Conservation (phyloP, 2,113 vertebrate genomes). For the Anhinga rufa region DNA sequence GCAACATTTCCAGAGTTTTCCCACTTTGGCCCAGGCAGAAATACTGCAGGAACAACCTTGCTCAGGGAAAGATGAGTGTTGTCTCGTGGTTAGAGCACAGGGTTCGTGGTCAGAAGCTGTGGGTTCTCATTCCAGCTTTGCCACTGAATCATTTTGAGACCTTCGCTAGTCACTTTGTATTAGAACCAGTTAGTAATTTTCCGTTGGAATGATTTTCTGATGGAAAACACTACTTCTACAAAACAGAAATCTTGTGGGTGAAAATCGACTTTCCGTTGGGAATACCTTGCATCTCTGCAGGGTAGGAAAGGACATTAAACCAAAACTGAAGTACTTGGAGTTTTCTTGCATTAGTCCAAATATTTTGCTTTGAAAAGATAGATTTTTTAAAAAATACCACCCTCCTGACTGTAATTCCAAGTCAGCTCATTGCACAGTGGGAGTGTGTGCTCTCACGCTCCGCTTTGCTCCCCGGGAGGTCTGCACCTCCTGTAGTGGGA, state of each 20-base stretch:
- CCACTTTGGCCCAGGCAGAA: background rate
- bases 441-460: background rate
- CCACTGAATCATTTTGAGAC: conserved; percentile 58
- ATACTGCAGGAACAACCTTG: conserved; percentile 13
- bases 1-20: conserved; percentile 26
- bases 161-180: background rate
- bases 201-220: conserved; percentile 30
- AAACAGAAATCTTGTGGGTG: background rate
- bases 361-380: background rate
- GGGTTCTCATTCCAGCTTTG: conserved; percentile 44
- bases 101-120: conserved; percentile 48
- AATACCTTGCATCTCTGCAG: background rate
- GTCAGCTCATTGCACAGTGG: background rate
- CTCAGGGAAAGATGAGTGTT: conserved; percentile 60
- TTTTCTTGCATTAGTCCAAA: background rate
- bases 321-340: background rate
- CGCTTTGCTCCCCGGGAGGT: background rate
- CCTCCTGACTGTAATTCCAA: background rate
- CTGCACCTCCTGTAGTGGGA: background rate
- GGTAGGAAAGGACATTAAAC: background rate
- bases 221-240: conserved; percentile 9
- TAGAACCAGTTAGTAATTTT: conserved; percentile 51
- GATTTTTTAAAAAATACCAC: background rate
- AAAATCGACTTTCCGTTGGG: background rate
- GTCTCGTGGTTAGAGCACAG: conserved; percentile 51